These are phyloP conservation scores for Pelosia muscerda DNA, from an alignment of 2,888 invertebrate genomes.

Conservation along the genomic window DNA sequence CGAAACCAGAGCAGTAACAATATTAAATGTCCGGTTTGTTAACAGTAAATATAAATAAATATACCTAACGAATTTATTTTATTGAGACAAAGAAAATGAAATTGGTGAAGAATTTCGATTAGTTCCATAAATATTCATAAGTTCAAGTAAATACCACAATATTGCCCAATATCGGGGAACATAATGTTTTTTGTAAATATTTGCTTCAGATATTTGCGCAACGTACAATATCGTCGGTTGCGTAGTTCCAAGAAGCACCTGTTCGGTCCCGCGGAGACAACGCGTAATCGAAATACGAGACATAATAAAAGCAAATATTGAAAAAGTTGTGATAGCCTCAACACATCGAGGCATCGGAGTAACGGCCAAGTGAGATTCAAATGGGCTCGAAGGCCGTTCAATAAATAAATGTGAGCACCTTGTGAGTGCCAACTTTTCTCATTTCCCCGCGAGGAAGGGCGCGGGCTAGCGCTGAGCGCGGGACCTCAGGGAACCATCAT, in stretches of 20 bases:
- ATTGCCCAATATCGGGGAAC: not conserved
- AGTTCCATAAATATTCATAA: not conserved
- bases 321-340: conserved; percentile 33
- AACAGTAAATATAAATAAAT: no score
- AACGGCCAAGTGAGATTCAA: conserved; percentile 37
- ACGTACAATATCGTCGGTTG: conserved; percentile 2
- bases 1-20: not conserved
- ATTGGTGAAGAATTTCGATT: not conserved
- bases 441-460: conserved; percentile 26
- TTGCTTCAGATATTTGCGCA: conserved; percentile 1
- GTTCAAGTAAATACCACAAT: not conserved
- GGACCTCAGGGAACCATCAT: not conserved
- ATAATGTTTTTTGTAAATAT: conserved; percentile 6
- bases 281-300: conserved; percentile 9
- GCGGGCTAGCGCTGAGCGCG: conserved; percentile 2
- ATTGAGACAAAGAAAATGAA: not conserved
- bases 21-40: not conserved
- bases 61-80: no score
- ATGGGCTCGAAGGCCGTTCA: conserved; percentile 45
- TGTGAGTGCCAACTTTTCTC: conserved; percentile 52
- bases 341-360: conserved; percentile 25
- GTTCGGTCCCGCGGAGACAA: conserved; percentile 13
- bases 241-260: not conserved
- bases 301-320: conserved; percentile 34
- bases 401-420: conserved; percentile 50